Conservation (phyloP, 2,113 vertebrate genomes). For the Siniperca knerii region DNA sequence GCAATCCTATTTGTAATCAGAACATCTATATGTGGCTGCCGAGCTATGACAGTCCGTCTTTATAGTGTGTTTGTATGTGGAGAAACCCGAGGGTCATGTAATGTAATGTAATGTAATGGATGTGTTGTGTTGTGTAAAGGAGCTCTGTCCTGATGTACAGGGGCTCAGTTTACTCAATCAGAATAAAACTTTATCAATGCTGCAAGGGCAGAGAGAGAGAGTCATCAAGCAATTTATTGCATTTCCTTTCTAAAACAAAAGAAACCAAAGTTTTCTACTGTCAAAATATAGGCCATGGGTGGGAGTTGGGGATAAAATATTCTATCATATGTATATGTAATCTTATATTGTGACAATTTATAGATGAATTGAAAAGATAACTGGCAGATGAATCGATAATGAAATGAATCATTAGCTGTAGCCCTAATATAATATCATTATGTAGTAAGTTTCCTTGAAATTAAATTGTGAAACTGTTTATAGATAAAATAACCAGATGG, state of each 20-base stretch:
- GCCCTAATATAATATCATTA: not conserved
- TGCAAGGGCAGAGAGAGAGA: not conserved
- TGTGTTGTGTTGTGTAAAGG: not conserved
- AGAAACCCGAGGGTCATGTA: not conserved
- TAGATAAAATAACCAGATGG: too few relatives aligned
- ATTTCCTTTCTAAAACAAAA: not conserved
- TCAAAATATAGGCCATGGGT: not conserved
- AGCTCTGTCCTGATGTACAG: not conserved
- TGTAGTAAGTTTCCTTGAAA: not conserved
- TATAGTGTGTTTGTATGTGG: too few relatives aligned
- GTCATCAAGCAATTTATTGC: not conserved
- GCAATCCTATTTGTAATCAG: accelerated
- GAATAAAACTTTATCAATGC: not conserved
- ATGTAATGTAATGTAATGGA: not conserved
- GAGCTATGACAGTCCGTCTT: not conserved
- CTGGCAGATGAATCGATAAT: not conserved
- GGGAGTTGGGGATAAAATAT: not conserved
- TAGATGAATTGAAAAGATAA: not conserved
- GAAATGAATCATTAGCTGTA: not conserved
- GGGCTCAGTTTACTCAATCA: not conserved
- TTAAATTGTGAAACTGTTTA: not conserved
- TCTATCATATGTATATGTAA: not conserved
- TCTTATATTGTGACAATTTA: not conserved
- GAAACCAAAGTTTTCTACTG: not conserved
- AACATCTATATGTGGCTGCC: not conserved